Conservation (phyloP, 2,797 vertebrate genomes). For the Lacerta viridis region DNA sequence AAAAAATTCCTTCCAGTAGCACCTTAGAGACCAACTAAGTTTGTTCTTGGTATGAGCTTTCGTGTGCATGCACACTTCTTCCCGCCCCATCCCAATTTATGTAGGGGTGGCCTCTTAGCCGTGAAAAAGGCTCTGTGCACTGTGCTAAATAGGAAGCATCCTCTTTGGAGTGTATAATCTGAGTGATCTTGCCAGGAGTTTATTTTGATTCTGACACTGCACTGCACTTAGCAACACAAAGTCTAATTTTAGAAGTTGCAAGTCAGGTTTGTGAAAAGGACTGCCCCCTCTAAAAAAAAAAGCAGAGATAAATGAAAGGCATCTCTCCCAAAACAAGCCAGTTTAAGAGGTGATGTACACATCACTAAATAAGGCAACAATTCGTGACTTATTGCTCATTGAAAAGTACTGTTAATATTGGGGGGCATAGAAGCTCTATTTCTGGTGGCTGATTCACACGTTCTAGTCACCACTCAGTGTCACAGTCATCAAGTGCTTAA, state of each 20-base stretch:
- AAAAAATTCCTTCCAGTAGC: too few relatives aligned
- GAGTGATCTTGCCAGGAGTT: constrained; percentile 2
- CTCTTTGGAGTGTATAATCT: neutral
- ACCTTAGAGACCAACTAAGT: too few relatives aligned
- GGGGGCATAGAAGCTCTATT: neutral
- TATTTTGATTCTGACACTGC: constrained; percentile 8
- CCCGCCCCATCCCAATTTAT: too few relatives aligned
- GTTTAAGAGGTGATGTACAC: neutral
- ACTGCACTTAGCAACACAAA: constrained; percentile 21
- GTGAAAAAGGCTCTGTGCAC: neutral
- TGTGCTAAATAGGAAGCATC: neutral
- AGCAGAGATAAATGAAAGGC: neutral
- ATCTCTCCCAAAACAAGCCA: neutral
- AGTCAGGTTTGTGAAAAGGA: constrained; percentile 14
- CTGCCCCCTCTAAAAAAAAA: neutral
- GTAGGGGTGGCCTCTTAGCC: too few relatives aligned
- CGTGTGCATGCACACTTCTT: too few relatives aligned
- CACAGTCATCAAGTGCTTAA: neutral
- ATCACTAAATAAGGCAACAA: neutral
- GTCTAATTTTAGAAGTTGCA: constrained; percentile 36
- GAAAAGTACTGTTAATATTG: constrained; percentile 2
- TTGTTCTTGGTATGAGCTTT: too few relatives aligned
- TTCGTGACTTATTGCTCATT: neutral
- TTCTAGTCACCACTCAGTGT: neutral
- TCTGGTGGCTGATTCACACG: constrained; percentile 1